Evolutionary conservation across 2,888 invertebrate species (phyloP), one percentile per base, ranked within the genome.

Genomic region (Sericinus montela): DNA sequence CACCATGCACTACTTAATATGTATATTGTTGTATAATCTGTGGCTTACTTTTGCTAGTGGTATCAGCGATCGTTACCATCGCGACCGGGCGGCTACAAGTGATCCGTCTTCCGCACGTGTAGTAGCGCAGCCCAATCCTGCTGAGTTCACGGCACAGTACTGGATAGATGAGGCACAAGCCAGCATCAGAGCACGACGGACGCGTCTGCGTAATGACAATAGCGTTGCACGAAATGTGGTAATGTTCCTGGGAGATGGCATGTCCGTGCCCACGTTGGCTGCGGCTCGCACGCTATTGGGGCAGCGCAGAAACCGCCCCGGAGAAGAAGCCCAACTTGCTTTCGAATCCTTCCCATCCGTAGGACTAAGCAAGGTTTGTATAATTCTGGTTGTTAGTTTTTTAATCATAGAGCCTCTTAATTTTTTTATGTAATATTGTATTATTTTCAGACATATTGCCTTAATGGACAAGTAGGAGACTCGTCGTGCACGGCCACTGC

Each of bases 171-270:
- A 86, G 40, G 91, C 87, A 0, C 75, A 76, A 36, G 66, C 70
- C 10, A 80, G 69, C 3, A 70, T 91, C 28, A 60, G 67, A 1
- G 60, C 71, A 30, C 77, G 86, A 46, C 57, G 80, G 42, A 56
- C 60, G 13, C 71, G 71, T 42, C 48, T 44, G 19, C 51, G 58
- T n/a, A 44, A 45, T 41, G 35, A 23, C 1, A 55, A 94, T 92
- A 16, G 29, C 14, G 47, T 42, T 10, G 72, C 71, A 16, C 60
- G 63, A 40, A 94, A 94, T 69, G 79, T 93, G 6, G 91, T 94
- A 48, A 81, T 94, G 70, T 94, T 94, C 72, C 69, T 95, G 39
- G 94, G 94, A 1, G 94, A 94, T 72, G 94, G 94, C 32, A 93
- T 94, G 94, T 93, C 93, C 4, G 75, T 94, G 34, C 86, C 93